These are phyloP conservation scores for Scrobipalpa costella DNA, from an alignment of 2,888 invertebrate genomes.

Conservation along the genomic window DNA sequence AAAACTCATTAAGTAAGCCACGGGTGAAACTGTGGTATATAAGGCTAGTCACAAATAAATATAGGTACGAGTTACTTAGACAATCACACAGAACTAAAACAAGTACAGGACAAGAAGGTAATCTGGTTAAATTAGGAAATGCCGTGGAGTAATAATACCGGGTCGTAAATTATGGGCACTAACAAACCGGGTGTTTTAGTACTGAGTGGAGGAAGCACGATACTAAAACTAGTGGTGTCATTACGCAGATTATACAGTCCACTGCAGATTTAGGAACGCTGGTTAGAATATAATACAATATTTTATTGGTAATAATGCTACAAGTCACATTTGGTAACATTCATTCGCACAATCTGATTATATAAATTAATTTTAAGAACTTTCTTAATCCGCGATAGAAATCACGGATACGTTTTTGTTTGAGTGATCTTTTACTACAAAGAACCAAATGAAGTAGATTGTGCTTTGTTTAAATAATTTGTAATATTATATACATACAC, in stretches of 20 bases:
- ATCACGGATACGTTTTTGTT: too few species aligned
- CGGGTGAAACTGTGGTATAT: too few species aligned
- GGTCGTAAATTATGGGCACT: conserved; percentile 26
- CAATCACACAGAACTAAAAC: too few species aligned
- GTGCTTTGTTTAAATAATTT: too few species aligned
- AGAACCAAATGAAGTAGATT: too few species aligned
- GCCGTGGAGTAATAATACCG: conserved; percentile 5
- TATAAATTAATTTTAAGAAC: too few species aligned
- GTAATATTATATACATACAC: too few species aligned
- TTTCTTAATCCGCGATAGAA: too few species aligned
- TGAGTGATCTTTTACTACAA: too few species aligned
- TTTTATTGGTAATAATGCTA: background rate
- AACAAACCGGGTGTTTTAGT: conserved; percentile 34
- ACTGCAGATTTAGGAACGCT: background rate
- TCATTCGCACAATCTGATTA: background rate
- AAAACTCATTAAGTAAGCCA: too few species aligned
- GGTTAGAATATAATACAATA: background rate
- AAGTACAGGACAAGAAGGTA: background rate
- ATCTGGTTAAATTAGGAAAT: background rate
- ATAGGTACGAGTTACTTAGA: too few species aligned
- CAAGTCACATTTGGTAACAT: background rate
- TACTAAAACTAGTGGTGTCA: conserved; percentile 47
- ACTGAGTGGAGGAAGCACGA: conserved; percentile 30
- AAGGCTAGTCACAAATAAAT: too few species aligned
- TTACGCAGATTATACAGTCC: conserved; percentile 45